phyloP scores from a whole-genome alignment of 1,140 invertebrate genomes.

The Patella vulgata region DNA sequence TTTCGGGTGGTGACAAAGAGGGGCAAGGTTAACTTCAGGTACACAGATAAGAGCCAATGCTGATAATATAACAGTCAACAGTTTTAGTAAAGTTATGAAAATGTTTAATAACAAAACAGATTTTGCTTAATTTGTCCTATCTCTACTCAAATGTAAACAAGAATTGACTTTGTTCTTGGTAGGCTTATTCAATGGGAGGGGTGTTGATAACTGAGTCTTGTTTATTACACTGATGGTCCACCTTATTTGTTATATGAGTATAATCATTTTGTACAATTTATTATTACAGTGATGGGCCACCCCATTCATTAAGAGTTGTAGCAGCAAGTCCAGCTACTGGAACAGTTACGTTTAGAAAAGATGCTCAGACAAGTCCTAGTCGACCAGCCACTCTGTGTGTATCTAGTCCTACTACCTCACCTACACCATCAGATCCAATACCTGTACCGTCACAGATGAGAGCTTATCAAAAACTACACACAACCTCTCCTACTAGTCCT shows the following conservation, averaged over 20 bases:
- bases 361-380: constrained; percentile 38
- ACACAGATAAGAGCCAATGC: too few species aligned
- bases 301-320: constrained; percentile 23
- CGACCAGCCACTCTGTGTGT: constrained; percentile 52
- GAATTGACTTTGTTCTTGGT: too few species aligned
- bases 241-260: too few species aligned
- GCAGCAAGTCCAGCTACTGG: constrained; percentile 29
- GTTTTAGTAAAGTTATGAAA: too few species aligned
- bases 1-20: constrained; percentile 1
- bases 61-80: too few species aligned
- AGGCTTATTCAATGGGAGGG: too few species aligned
- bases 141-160: too few species aligned
- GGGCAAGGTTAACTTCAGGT: constrained; percentile 14
- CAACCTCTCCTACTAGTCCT: constrained; percentile 42
- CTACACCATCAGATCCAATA: constrained; percentile 72
- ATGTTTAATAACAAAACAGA: too few species aligned
- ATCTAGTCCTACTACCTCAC: constrained; percentile 25
- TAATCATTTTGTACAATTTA: too few species aligned
- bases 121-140: too few species aligned
- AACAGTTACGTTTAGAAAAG: constrained; percentile 35
- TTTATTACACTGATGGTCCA: too few species aligned
- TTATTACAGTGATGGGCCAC: constrained; percentile 14
- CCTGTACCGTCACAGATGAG: constrained; percentile 80
- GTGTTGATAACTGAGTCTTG: too few species aligned
- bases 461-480: constrained; percentile 68